Percentiles rank a stretch among this genome's conserved stretches.
Evolutionary conservation across 2,797 vertebrate genomes (phyloP).

Genomic region (Toxotes lorentzi): DNA sequence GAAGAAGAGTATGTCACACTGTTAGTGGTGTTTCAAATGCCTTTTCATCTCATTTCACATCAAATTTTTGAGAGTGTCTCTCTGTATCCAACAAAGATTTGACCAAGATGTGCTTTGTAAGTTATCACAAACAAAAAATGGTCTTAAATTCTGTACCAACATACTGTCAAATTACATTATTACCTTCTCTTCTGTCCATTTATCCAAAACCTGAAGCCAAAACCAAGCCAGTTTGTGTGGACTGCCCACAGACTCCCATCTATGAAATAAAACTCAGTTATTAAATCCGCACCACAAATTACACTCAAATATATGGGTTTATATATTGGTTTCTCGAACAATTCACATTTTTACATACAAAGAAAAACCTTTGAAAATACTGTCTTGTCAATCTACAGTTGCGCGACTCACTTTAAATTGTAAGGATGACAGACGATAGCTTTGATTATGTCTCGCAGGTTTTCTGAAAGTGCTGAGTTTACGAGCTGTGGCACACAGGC

Average conservation of each 20-base stretch:
- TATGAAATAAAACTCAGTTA: constrained; percentile 50
- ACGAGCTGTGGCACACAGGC: constrained; percentile 92
- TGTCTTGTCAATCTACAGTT: not conserved
- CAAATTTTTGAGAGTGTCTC: not conserved
- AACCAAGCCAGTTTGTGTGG: constrained; percentile 93
- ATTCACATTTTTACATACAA: not conserved
- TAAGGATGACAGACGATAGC: constrained; percentile 88
- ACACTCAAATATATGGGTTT: not conserved
- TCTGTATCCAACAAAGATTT: constrained; percentile 1
- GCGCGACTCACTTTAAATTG: constrained; percentile 84
- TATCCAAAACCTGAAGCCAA: constrained; percentile 93
- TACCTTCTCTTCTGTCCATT: constrained; percentile 90
- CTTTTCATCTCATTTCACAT: constrained; percentile 7
- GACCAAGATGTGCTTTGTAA: not conserved
- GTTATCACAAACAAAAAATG: constrained; percentile 1
- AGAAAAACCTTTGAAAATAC: not conserved
- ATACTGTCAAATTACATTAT: not conserved
- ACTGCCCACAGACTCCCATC: constrained; percentile 86
- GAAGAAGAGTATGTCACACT: not conserved
- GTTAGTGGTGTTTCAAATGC: not conserved
- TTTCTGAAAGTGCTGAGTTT: constrained; percentile 72
- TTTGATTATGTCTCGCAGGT: constrained; percentile 86
- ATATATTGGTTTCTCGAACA: not conserved
- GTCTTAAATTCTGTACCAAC: not conserved
- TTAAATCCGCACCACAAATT: not conserved